A percentile compares a stretch with the other conserved stretches of the same genome.
Conservation (phyloP, 2,888 invertebrate genomes). For the Anticlea derivata region DNA sequence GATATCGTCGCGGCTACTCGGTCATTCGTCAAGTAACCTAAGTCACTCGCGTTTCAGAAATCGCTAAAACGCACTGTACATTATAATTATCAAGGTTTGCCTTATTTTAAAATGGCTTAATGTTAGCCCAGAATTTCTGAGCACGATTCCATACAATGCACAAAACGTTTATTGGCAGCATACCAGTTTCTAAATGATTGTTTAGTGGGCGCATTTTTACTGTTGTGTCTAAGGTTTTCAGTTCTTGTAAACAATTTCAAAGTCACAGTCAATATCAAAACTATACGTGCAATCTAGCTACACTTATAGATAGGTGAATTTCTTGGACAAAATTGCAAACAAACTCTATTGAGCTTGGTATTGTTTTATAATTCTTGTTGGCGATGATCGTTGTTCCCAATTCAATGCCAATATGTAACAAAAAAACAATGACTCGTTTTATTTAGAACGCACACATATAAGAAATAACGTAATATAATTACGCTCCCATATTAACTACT, state of each 20-base stretch:
- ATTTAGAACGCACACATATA: too few species aligned
- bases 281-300: not conserved
- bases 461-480: not conserved
- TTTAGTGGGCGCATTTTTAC: not conserved
- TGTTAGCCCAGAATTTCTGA: too few species aligned
- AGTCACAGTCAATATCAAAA: constrained; percentile 1
- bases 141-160: constrained; percentile 4
- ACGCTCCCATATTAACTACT: too few species aligned
- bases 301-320: not conserved
- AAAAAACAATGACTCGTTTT: too few species aligned
- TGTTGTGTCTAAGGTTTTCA: constrained; percentile 8
- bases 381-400: too few species aligned
- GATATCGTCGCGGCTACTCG: too few species aligned
- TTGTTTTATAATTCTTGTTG: not conserved
- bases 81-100: too few species aligned
- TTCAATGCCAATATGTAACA: too few species aligned
- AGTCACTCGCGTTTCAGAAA: too few species aligned
- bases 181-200: constrained; percentile 11
- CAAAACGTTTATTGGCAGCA: constrained; percentile 21
- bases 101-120: too few species aligned
- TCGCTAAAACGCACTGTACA: too few species aligned
- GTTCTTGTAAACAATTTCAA: constrained; percentile 12
- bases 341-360: not conserved
- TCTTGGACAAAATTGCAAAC: not conserved
- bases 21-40: too few species aligned